A percentile compares a stretch with the other conserved stretches of the same genome.
Evolutionary conservation across 2,888 invertebrate species (phyloP).

Genomic region (Congeria kusceri): DNA sequence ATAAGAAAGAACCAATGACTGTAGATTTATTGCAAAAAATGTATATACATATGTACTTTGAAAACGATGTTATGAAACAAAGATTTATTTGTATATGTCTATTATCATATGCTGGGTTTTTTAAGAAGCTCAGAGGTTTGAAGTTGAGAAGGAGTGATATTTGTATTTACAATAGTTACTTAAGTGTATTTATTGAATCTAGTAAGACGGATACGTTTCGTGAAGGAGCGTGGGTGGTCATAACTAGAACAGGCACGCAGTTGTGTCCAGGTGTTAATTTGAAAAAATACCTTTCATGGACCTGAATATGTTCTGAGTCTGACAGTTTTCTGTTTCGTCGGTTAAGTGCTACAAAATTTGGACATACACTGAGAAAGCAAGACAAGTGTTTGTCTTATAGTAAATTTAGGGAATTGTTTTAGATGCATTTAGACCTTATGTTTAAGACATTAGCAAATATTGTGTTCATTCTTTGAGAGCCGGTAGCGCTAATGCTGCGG

Average conservation of each 20-base stretch:
- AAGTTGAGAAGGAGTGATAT: constrained; percentile 35
- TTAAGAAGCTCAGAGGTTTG: constrained; percentile 43
- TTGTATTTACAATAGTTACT: constrained; percentile 5
- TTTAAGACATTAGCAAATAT: too few relatives aligned
- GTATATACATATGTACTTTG: constrained; percentile 17
- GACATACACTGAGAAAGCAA: constrained; percentile 20
- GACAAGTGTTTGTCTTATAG: constrained; percentile 15
- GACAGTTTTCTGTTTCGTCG: constrained; percentile 19
- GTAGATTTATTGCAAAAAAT: constrained; percentile 24
- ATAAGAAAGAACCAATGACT: constrained; percentile 44
- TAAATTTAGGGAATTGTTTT: constrained; percentile 3
- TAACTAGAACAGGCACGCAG: constrained; percentile 34
- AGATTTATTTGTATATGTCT: constrained; percentile 41
- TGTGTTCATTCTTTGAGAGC: too few relatives aligned
- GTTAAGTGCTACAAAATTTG: constrained; percentile 15
- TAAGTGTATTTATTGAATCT: constrained; percentile 31
- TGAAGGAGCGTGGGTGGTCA: constrained; percentile 43
- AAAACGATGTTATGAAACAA: constrained; percentile 43
- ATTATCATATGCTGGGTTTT: constrained; percentile 47
- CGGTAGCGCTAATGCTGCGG: too few relatives aligned
- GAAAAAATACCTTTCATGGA: constrained; percentile 32
- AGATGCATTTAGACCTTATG: constrained; percentile 14
- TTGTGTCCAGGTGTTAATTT: constrained; percentile 42
- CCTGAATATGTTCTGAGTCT: constrained; percentile 14
- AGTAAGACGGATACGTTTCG: constrained; percentile 39